Percentiles rank a stretch among this genome's conserved stretches.
These are phyloP conservation scores for Archips xylosteana DNA, from an alignment of 2,888 invertebrate genomes.

Conservation along the genomic window DNA sequence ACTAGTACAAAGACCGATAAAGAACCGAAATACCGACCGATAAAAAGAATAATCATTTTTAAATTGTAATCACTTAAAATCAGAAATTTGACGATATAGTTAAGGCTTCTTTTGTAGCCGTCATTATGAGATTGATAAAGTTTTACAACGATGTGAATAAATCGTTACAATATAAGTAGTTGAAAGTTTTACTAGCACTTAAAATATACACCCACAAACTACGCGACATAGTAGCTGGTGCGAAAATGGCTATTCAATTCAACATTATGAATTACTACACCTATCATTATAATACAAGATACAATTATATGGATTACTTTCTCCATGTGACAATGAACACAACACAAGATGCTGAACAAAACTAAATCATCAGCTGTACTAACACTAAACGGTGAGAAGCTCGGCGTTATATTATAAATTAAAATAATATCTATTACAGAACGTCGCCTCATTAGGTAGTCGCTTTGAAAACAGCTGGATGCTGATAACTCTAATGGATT, in stretches of 20 bases:
- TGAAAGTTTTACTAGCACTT: conserved; percentile 16
- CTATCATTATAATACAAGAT: conserved; percentile 34
- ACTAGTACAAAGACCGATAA: neutral
- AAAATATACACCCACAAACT: conserved; percentile 6
- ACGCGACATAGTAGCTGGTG: conserved; percentile 11
- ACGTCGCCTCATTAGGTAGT: conserved; percentile 14
- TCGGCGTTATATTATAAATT: conserved; percentile 12
- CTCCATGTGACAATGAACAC: conserved; percentile 48
- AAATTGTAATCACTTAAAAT: neutral
- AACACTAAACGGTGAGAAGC: conserved; percentile 38
- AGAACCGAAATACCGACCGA: too few relatives aligned
- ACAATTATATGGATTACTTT: conserved; percentile 40
- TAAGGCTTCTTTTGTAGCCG: neutral
- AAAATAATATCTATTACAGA: conserved; percentile 10
- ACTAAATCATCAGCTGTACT: conserved; percentile 25
- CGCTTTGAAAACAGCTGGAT: too few relatives aligned
- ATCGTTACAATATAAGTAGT: neutral
- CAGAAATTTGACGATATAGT: neutral
- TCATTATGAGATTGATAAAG: neutral
- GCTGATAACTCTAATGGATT: too few relatives aligned
- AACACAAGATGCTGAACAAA: conserved; percentile 43
- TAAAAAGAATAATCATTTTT: neutral
- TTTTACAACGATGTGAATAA: conserved; percentile 8
- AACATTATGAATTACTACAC: conserved; percentile 27
- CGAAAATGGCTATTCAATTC: conserved; percentile 34